Evolutionary conservation across 2,797 vertebrate genomes (phyloP).

Genomic region (Chelidonichthys spinosus): DNA sequence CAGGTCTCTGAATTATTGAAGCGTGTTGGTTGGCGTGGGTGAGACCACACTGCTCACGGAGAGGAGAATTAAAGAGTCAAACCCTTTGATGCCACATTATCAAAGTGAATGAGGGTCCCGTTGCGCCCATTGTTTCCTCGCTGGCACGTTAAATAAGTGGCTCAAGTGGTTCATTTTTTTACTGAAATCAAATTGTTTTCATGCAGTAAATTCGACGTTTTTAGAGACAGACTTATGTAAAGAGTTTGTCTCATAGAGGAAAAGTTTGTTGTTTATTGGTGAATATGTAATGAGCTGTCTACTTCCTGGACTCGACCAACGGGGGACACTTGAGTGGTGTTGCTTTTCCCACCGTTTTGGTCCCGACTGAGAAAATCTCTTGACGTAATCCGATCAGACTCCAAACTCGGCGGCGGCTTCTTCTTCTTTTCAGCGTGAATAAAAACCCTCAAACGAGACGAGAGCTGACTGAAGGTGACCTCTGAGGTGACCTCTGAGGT

Average conservation of each 20-base stretch:
- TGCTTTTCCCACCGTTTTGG: neutral
- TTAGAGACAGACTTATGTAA: neutral
- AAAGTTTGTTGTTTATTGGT: slow-evolving; percentile 35
- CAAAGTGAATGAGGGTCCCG: slow-evolving; percentile 26
- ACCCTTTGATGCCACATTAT: slow-evolving; percentile 29
- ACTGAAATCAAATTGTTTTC: slow-evolving; percentile 35
- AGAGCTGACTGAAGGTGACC: neutral
- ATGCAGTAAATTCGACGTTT: slow-evolving; percentile 20
- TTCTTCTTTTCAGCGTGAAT: neutral
- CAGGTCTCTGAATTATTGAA: slow-evolving; percentile 77
- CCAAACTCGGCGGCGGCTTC: neutral
- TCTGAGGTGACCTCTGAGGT: neutral
- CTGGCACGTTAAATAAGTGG: slow-evolving; percentile 3
- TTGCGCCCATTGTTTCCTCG: slow-evolving; percentile 13
- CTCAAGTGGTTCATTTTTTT: slow-evolving; percentile 26
- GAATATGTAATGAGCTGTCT: slow-evolving; percentile 19
- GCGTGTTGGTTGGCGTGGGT: slow-evolving; percentile 46
- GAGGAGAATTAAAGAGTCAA: slow-evolving; percentile 14
- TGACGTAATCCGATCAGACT: neutral
- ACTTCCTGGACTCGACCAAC: too few relatives aligned
- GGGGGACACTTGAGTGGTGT: too few relatives aligned
- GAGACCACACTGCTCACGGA: slow-evolving; percentile 46
- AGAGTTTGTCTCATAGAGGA: slow-evolving; percentile 1
- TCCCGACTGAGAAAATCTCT: neutral
- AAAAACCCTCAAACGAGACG: neutral